Evolutionary conservation across 2,888 invertebrate species (phyloP), one percentile per base, ranked within the genome.

Genomic region (Hylaea fasciaria): DNA sequence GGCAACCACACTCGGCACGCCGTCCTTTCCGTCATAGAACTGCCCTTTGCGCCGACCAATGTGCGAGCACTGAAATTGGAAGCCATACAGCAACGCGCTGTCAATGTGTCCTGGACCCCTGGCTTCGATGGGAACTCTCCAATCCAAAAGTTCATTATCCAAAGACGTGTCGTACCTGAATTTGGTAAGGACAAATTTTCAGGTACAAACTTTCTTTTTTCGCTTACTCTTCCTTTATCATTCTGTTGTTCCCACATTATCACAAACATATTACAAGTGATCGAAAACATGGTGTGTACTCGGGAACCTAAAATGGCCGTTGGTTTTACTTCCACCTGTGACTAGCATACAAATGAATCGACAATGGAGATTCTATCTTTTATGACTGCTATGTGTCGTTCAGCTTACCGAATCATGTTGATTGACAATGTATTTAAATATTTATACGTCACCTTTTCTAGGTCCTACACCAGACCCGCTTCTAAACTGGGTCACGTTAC

Each of bases 81-180:
- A 51, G 92, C 93, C 5, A 93, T 94, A 12, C 93, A 94, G 1
- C 95, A 95, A 62, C 94, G 94, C 80, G 96, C 97, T 29, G 97
- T 99, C 66, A 97, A 98, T 79, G 95, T 99, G 2, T 96, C 96
- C 16, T 99, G 99, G 99, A 96, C 96, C 11, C 96, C 98, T 0
- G 98, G 98, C 29, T 99, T 99, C 86, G 98, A 99, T 89, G 99
- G 99, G 56, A 99, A 99, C 86, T 98, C 98, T 78, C 97, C 98
- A 10, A 96, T 99, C 60, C 94, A 96, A 74, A 97, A 98, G 81
- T 99, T 97, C 84, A 97, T 98, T 67, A 94, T 99, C 55, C 98
- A 99, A 83, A 96, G 96, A 84, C 94, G 98, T 65, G 96, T 97
- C 76, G 96, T 98, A 28, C 96, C 97, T 1, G 96, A 96, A 85